Percentiles rank a stretch among this genome's conserved stretches.
Evolutionary conservation across 53 echinoderm and acorn worm species (phyloP).

Genomic region (Luidia sarsii): DNA sequence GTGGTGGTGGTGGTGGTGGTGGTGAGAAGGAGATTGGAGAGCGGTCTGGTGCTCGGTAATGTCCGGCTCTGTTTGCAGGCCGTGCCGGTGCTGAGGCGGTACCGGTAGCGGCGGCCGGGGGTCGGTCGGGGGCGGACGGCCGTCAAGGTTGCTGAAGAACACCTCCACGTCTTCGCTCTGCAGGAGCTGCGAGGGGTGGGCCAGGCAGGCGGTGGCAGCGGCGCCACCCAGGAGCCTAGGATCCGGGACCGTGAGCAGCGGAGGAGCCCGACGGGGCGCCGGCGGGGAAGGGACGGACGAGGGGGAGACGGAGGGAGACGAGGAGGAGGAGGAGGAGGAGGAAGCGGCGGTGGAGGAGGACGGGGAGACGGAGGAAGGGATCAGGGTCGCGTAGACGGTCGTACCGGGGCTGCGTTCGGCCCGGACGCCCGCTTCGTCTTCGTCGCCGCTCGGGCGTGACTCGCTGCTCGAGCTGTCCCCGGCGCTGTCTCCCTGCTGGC

Average conservation of each 20-base stretch:
- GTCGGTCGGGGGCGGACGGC: constrained; percentile 41
- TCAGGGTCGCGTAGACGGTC: too few species aligned
- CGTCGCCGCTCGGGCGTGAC: constrained; percentile 35
- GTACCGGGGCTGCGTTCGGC: constrained; percentile 35
- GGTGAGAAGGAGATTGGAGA: not conserved
- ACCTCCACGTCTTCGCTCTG: constrained; percentile 77
- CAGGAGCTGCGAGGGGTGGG: constrained; percentile 62
- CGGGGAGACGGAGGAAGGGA: too few species aligned
- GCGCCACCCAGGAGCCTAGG: not conserved
- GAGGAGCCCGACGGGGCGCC: too few species aligned
- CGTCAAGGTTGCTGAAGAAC: constrained; percentile 66
- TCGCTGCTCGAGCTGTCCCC: constrained; percentile 38
- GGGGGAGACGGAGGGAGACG: not conserved
- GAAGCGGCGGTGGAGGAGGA: not conserved
- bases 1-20: constrained; percentile 40
- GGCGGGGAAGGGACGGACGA: not conserved
- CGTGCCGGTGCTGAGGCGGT: constrained; percentile 34
- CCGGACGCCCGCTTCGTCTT: too few species aligned
- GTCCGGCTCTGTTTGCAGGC: constrained; percentile 1
- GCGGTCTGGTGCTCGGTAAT: not conserved
- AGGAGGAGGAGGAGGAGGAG: not conserved
- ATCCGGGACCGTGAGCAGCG: not conserved
- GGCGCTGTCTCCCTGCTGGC: not conserved
- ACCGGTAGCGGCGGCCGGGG: constrained; percentile 18
- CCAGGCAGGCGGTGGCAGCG: constrained; percentile 6